These are phyloP conservation scores for Palythoa grandis DNA, from an alignment of 92 coral and sea anemone genomes.

Conservation along the genomic window DNA sequence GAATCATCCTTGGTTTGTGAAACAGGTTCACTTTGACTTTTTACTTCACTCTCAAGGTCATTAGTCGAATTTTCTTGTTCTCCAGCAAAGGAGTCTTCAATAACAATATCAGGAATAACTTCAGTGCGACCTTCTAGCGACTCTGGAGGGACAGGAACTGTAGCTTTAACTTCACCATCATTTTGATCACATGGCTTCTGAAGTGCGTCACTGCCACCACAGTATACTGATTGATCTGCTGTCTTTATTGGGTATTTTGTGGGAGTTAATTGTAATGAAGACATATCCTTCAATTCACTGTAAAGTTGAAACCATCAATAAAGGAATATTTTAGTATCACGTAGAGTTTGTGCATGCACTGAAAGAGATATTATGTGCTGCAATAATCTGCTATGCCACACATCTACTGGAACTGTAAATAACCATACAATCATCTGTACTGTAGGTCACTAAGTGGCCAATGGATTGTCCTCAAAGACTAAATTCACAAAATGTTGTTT, in stretches of 20 bases:
- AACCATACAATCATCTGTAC: no score
- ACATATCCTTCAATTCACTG: constrained; percentile 36
- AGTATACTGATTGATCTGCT: not conserved
- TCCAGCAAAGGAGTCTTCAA: not conserved
- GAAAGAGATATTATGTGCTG: no score
- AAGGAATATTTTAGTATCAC: not conserved
- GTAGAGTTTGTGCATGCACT: no score
- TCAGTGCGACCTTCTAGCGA: not conserved
- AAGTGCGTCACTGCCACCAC: not conserved
- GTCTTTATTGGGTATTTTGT: not conserved
- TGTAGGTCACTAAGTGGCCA: no score
- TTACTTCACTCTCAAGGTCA: not conserved
- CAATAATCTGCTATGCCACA: no score
- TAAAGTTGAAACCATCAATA: not conserved
- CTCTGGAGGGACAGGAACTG: not conserved
- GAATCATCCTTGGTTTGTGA: not conserved
- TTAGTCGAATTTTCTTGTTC: not conserved
- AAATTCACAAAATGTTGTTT: no score
- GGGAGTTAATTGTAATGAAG: constrained; percentile 5
- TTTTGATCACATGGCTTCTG: not conserved
- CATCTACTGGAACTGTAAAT: no score
- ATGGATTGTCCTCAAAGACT: no score
- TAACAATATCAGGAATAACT: not conserved
- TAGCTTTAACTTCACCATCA: not conserved
- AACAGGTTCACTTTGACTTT: not conserved